Percentiles rank a stretch among this genome's conserved stretches.
These are phyloP conservation scores for Ametastegia equiseti DNA, from an alignment of 2,888 invertebrate species.

Conservation along the genomic window DNA sequence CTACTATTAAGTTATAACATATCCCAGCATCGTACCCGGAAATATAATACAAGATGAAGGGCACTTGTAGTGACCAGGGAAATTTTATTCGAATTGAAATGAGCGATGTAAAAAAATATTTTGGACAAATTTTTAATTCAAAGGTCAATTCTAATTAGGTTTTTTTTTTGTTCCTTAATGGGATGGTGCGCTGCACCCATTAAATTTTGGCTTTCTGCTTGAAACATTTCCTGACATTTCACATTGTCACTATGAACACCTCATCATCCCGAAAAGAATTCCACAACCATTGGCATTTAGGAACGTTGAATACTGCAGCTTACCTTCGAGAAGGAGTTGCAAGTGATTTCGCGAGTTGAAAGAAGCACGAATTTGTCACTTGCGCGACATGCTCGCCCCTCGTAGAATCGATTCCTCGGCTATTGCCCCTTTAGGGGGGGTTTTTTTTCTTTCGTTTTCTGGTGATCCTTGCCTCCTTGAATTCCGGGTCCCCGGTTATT, in stretches of 20 bases:
- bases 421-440: not conserved
- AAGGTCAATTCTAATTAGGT: too few species aligned
- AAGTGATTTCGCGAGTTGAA: not conserved
- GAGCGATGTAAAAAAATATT: too few species aligned
- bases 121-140: too few species aligned
- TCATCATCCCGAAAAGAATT: too few species aligned
- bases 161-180: too few species aligned
- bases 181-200: too few species aligned
- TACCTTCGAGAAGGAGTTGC: slow-evolving; percentile 20
- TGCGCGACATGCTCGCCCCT: slow-evolving; percentile 24
- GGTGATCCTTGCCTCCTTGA: not conserved
- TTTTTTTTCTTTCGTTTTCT: not conserved
- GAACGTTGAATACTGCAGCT: slow-evolving; percentile 19
- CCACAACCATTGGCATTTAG: too few species aligned
- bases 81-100: too few species aligned
- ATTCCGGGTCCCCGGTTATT: not conserved
- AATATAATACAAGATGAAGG: not conserved
- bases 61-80: too few species aligned
- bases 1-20: not conserved
- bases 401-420: not conserved
- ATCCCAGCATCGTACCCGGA: not conserved
- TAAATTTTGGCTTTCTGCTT: too few species aligned
- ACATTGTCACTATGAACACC: too few species aligned
- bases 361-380: slow-evolving; percentile 15
- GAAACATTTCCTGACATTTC: too few species aligned